Percentiles rank a stretch among this genome's conserved stretches.
phyloP scores from a whole-genome alignment of 2,888 invertebrate genomes.

The Rhynchonema sp. region DNA sequence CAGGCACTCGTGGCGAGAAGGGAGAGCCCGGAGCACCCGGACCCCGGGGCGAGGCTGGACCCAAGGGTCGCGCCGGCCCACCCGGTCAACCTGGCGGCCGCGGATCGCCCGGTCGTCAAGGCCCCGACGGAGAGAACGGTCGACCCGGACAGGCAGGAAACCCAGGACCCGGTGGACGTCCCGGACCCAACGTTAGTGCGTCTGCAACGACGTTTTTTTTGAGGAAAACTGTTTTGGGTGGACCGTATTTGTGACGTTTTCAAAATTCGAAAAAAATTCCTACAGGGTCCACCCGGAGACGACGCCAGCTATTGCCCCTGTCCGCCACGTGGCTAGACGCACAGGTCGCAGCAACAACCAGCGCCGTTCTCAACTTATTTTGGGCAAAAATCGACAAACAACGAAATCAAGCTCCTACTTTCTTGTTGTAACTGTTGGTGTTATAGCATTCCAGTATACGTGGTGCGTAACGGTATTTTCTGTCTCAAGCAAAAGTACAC shows the following conservation, averaged over 20 bases:
- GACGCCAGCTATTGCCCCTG: background rate
- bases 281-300: background rate
- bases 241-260: too few species aligned
- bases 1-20: slow-evolving; percentile 14
- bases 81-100: slow-evolving; percentile 16
- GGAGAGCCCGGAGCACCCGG: slow-evolving; percentile 9
- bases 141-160: background rate
- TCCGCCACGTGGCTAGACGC: background rate
- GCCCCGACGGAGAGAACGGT: background rate
- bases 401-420: too few species aligned
- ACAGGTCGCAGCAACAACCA: too few species aligned
- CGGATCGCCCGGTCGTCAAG: slow-evolving; percentile 7
- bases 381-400: too few species aligned
- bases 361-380: too few species aligned
- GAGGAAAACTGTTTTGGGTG: background rate
- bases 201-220: background rate
- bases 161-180: background rate
- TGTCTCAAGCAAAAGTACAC: too few species aligned
- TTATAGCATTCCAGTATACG: too few species aligned
- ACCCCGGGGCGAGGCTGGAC: background rate
- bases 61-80: slow-evolving; percentile 9
- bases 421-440: too few species aligned
- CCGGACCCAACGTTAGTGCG: too few species aligned
- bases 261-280: too few species aligned
- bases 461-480: too few species aligned